Conservation (phyloP, 2,797 vertebrate species). For the Telmatherina bonti region DNA sequence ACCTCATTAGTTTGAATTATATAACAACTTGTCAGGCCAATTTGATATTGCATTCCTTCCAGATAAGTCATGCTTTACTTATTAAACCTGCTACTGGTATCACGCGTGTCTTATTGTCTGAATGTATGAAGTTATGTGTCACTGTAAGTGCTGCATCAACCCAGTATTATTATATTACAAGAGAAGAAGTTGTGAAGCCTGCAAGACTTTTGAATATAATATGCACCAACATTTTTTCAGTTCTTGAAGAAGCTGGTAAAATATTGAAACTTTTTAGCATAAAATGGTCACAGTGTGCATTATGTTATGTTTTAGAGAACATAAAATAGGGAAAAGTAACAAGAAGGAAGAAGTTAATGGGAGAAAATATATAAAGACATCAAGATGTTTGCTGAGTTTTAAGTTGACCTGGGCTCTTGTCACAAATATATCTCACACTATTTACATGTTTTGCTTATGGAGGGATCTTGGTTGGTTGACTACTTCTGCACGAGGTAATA, state of each 20-base stretch:
- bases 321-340: not conserved
- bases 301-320: not conserved
- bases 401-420: not conserved
- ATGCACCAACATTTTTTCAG: not conserved
- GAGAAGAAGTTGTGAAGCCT: not conserved
- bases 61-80: not conserved
- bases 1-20: constrained; percentile 7
- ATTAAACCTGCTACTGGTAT: not conserved
- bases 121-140: not conserved
- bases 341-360: not conserved
- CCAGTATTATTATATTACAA: not conserved
- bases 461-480: not conserved
- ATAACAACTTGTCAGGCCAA: not conserved
- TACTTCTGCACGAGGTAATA: not conserved
- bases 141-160: not conserved
- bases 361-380: not conserved
- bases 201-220: not conserved
- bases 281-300: not conserved
- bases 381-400: too few relatives aligned
- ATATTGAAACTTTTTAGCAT: not conserved
- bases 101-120: not conserved
- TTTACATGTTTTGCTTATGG: not conserved
- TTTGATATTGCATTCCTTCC: constrained; percentile 5
- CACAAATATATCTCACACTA: not conserved
- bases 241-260: not conserved